phyloP scores from a whole-genome alignment of 37 sponge, comb jelly and placozoan species.

The Oopsacas minuta region DNA sequence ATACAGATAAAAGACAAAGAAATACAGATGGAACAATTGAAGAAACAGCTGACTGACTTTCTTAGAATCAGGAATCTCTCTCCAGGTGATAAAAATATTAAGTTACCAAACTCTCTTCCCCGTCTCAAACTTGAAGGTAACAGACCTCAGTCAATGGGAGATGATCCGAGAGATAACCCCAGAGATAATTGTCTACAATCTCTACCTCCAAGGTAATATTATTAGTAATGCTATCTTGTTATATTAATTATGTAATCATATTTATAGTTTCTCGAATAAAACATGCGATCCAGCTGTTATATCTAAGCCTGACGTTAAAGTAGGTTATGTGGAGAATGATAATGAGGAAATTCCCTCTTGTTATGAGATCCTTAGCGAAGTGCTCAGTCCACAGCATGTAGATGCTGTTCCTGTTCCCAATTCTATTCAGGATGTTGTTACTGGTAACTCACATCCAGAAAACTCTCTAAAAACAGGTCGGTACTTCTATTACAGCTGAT shows the following conservation, averaged over 20 bases:
- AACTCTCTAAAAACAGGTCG: no score
- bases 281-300: neutral
- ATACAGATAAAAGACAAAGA: neutral
- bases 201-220: neutral
- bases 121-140: neutral
- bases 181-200: neutral
- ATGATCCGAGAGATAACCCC: neutral
- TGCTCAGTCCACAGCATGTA: no score
- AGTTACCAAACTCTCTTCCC: neutral
- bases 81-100: no score
- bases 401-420: no score
- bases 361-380: no score
- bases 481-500: no score
- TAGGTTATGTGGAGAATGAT: neutral
- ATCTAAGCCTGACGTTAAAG: neutral
- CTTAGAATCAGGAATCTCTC: no score
- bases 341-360: neutral
- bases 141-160: neutral
- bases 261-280: neutral
- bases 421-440: no score
- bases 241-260: neutral
- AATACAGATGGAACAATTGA: neutral
- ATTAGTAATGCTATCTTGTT: neutral
- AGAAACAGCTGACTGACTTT: conserved; percentile 10
- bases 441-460: no score